Conservation (phyloP, 2,113 vertebrate species). For the Phainopepla nitens region DNA sequence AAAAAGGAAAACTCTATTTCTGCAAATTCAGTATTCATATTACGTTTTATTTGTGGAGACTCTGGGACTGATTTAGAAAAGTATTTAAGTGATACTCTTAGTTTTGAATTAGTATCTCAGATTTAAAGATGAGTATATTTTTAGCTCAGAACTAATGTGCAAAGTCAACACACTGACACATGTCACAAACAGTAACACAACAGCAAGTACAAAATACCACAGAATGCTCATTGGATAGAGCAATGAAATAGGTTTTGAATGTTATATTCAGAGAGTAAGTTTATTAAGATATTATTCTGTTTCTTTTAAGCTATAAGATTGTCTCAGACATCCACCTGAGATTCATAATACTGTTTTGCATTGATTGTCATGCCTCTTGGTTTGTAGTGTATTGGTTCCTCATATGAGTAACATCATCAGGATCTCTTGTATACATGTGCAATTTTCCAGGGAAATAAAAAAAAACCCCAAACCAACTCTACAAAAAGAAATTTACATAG, state of each 20-base stretch:
- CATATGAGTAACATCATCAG: neutral
- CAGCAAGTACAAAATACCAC: neutral
- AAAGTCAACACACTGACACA: neutral
- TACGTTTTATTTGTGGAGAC: neutral
- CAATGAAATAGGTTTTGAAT: neutral
- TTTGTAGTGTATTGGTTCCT: neutral
- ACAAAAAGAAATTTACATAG: slow-evolving; percentile 26
- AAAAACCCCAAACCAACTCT: neutral
- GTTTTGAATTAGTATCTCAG: neutral
- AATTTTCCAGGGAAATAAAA: neutral
- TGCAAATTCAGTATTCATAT: neutral
- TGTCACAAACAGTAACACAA: neutral
- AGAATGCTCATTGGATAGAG: neutral
- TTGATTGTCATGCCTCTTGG: neutral
- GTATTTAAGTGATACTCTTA: neutral
- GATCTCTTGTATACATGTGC: neutral
- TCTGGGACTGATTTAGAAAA: neutral
- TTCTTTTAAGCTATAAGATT: neutral
- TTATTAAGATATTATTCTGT: neutral
- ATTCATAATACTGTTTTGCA: neutral
- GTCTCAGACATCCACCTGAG: neutral
- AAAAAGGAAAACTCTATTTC: neutral
- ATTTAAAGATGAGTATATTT: neutral
- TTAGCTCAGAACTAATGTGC: neutral
- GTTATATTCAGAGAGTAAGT: neutral